Evolutionary conservation across 2,797 vertebrate species (phyloP).

Genomic region (Sandelia bainsii): DNA sequence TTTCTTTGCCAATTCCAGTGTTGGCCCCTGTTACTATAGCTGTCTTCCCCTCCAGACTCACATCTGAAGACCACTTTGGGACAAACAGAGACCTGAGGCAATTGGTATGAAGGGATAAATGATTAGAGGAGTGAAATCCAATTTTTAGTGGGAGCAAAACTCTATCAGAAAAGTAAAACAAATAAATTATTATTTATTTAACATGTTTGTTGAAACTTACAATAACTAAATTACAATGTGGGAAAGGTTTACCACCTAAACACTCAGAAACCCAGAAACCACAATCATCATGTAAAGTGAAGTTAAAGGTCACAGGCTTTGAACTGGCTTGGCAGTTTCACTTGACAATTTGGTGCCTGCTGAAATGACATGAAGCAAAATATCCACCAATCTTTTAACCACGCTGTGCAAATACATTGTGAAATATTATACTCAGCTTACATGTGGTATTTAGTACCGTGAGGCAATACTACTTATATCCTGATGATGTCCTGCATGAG

Average conservation of each 20-base stretch:
- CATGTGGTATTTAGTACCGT: not conserved
- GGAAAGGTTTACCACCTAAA: constrained; percentile 28
- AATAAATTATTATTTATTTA: constrained; percentile 8
- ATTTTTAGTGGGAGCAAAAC: not conserved
- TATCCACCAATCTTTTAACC: not conserved
- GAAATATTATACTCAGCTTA: not conserved
- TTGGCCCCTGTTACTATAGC: constrained; percentile 82
- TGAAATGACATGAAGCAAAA: not conserved
- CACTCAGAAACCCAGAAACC: constrained; percentile 16
- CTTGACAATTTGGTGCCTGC: constrained; percentile 2
- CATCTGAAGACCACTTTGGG: constrained; percentile 77
- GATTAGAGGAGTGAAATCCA: not conserved
- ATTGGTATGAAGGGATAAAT: not conserved
- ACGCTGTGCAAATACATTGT: not conserved
- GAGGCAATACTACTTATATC: not conserved
- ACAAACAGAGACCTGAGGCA: constrained; percentile 72
- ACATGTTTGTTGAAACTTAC: constrained; percentile 19
- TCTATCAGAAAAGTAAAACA: not conserved
- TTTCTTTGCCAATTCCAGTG: constrained; percentile 83
- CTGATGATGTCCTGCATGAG: not conserved
- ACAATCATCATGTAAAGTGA: not conserved
- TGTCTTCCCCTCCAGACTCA: constrained; percentile 80
- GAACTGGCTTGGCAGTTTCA: not conserved
- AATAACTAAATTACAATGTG: constrained; percentile 17
- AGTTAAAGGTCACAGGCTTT: constrained; percentile 11